phyloP scores from a whole-genome alignment of 1,140 invertebrate species.

The Pseudomyrmex dendroicus region DNA sequence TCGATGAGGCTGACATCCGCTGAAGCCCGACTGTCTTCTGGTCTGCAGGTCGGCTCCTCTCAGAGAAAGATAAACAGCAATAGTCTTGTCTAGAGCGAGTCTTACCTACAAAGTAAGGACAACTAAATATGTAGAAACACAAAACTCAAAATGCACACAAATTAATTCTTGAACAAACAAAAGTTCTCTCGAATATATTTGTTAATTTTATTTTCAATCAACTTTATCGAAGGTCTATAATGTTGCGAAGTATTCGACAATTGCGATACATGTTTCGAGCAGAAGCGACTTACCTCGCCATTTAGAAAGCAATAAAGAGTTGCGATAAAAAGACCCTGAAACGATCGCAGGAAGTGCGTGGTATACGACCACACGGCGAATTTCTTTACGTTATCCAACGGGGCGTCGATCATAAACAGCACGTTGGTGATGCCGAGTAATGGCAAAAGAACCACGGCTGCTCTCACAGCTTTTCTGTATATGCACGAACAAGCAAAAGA shows the following conservation, averaged over 20 bases:
- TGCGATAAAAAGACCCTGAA: conserved; percentile 94
- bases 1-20: conserved; percentile 79
- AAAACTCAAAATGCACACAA: conserved; percentile 8
- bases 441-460: conserved; percentile 91
- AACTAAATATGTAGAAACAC: neutral
- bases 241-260: too few species aligned
- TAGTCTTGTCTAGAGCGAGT: conserved; percentile 86
- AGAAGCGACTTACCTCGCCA: conserved; percentile 89
- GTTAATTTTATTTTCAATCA: too few species aligned
- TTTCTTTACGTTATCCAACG: conserved; percentile 88
- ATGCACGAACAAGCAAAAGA: conserved; percentile 73
- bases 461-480: conserved; percentile 90
- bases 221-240: too few species aligned
- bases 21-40: conserved; percentile 84
- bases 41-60: conserved; percentile 83
- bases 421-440: conserved; percentile 93
- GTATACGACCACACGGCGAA: conserved; percentile 93
- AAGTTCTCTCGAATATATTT: neutral
- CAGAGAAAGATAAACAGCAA: conserved; percentile 86
- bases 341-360: conserved; percentile 92
- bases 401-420: conserved; percentile 89
- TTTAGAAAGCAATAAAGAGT: conserved; percentile 95
- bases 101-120: conserved; percentile 82
- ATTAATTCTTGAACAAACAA: neutral
- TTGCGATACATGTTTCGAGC: too few species aligned